Evolutionary conservation across 2,888 invertebrate species (phyloP), one percentile per base, ranked within the genome.

Genomic region (Idaea straminata): DNA sequence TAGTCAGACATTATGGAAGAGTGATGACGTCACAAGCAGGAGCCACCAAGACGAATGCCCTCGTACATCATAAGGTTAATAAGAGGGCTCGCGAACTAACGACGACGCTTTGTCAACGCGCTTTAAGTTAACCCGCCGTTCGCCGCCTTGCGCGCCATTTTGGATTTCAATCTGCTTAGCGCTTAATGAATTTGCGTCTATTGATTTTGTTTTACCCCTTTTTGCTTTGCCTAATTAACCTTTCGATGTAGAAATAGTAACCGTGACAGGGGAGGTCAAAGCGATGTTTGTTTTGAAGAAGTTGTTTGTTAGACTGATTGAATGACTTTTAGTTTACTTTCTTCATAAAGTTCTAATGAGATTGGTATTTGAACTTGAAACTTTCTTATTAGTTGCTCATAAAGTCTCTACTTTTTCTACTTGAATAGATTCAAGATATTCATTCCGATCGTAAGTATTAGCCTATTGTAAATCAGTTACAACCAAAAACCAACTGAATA

Each of bases 1-100:
- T 47, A 47, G 47, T 47, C 47, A 47, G 47, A 47, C 47, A 47
- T 47, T 66, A 66, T 63, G 62, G 64, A 62, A 63, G 66, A 66
- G 60, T 63, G 62, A 69, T 79, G 81, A 81, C 83, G 81, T 84
- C 83, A 82, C 78, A 74, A 76, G 72, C 78, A 77, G 75, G 77
- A 80, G 81, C 77, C 76, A 83, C 83, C 81, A 89, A 89, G 89
- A 89, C 76, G 74, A 87, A 92, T 92, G 88, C 83, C 85, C 84
- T 81, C 91, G 89, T 93, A 90, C 92, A 90, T 93, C 93, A 93
- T 93, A 93, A 93, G 91, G 93, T 93, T 93, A 93, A 93, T 93
- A 93, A 93, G 92, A 91, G 92, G 92, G 91, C 92, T 92, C 86
- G 84, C 81, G 83, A 89, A 91, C 92, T 93, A 93, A 93, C 93